phyloP scores from a whole-genome alignment of 2,888 invertebrate genomes.

The Xestia c-nigrum region DNA sequence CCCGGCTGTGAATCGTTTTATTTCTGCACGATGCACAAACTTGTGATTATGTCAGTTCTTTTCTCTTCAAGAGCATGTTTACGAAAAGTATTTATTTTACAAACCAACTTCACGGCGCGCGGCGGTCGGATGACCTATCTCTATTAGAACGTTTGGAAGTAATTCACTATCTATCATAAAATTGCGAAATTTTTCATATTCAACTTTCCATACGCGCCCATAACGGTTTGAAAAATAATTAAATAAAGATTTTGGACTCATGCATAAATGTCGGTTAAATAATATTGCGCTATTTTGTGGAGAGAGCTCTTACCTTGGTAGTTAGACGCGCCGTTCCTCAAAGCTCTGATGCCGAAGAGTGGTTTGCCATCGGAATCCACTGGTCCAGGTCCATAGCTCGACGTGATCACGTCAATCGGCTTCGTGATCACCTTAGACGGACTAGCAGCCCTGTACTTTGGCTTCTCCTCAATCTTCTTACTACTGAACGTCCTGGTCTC shows the following conservation, averaged over 20 bases:
- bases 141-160: neutral
- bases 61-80: constrained; percentile 12
- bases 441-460: constrained; percentile 82
- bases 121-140: neutral
- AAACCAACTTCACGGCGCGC: neutral
- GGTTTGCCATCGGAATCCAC: constrained; percentile 95
- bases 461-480: constrained; percentile 85
- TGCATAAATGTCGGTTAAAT: neutral
- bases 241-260: neutral
- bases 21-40: neutral
- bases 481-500: constrained; percentile 82
- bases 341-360: constrained; percentile 94
- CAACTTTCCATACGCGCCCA: neutral
- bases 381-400: constrained; percentile 96
- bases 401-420: constrained; percentile 93
- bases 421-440: constrained; percentile 84
- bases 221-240: neutral
- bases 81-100: constrained; percentile 7
- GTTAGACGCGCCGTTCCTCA: constrained; percentile 91
- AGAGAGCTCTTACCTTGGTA: constrained; percentile 91
- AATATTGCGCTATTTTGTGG: neutral
- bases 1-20: neutral
- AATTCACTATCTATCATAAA: neutral
- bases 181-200: neutral
- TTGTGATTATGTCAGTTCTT: neutral